These are phyloP conservation scores for Neuroscelio doddi DNA, from an alignment of 2,888 invertebrate species.

Conservation along the genomic window DNA sequence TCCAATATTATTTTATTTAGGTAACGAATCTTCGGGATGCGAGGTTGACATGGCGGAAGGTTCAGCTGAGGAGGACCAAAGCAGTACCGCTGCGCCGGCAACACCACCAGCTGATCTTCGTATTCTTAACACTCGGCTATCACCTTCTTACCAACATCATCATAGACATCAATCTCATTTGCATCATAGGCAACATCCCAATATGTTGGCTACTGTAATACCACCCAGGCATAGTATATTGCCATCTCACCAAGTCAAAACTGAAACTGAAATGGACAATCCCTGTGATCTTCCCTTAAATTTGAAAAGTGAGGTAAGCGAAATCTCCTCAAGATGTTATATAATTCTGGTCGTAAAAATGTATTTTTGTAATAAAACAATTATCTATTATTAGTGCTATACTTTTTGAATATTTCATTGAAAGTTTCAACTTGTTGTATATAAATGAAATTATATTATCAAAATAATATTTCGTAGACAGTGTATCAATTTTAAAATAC, in stretches of 20 bases:
- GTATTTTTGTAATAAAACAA: no score
- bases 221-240: slow-evolving; percentile 70
- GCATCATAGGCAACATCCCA: slow-evolving; percentile 62
- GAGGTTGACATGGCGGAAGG: slow-evolving; percentile 90
- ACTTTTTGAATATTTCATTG: no score
- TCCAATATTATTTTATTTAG: slow-evolving; percentile 71
- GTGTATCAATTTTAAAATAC: no score
- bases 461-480: no score
- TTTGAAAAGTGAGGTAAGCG: slow-evolving; percentile 71
- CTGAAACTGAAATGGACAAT: slow-evolving; percentile 65
- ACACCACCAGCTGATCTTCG: slow-evolving; percentile 73
- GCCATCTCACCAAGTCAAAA: slow-evolving; percentile 67
- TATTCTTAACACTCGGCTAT: slow-evolving; percentile 71
- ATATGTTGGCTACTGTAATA: slow-evolving; percentile 70
- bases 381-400: no score
- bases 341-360: no score
- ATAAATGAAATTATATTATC: no score
- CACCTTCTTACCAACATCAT: slow-evolving; percentile 65
- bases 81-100: slow-evolving; percentile 76
- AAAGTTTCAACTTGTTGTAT: no score
- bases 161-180: slow-evolving; percentile 66
- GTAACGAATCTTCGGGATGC: slow-evolving; percentile 83
- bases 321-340: no score
- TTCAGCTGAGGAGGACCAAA: slow-evolving; percentile 77
- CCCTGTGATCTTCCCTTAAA: slow-evolving; percentile 70